A percentile compares a stretch with the other conserved stretches of the same genome.
Evolutionary conservation across 2,797 vertebrate species (phyloP).

Genomic region (Triplophysa bombifrons): DNA sequence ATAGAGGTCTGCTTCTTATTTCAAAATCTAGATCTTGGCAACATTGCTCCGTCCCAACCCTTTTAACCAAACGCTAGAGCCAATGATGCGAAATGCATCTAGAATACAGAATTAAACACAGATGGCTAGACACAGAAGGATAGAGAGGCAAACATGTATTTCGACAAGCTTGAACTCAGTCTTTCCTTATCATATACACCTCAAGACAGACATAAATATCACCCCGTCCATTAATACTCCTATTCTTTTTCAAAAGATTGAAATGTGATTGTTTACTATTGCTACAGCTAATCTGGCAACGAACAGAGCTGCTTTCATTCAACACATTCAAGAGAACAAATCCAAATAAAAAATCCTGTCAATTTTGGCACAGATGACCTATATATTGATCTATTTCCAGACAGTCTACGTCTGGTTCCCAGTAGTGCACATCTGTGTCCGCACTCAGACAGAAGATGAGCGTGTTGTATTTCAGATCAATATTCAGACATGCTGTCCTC

Average conservation of each 20-base stretch:
- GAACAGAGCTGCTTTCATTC: background rate
- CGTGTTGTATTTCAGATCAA: constrained; percentile 41
- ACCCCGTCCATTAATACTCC: background rate
- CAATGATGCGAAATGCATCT: background rate
- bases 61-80: background rate
- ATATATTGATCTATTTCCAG: constrained; percentile 22
- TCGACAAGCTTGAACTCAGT: background rate
- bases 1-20: constrained; percentile 15
- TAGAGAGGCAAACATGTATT: background rate
- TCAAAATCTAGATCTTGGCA: constrained; percentile 17
- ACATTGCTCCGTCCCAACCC: background rate
- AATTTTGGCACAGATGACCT: constrained; percentile 23
- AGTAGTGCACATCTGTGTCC: constrained; percentile 49
- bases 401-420: constrained; percentile 21
- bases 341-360: background rate
- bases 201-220: background rate
- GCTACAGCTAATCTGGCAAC: background rate
- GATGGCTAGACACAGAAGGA: background rate
- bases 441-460: constrained; percentile 26
- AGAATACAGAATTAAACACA: background rate
- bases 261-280: background rate
- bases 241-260: background rate
- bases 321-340: no score
- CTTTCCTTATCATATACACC: background rate
- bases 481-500: constrained; percentile 43